These are phyloP conservation scores for Equus przewalskii DNA, from an alignment of 2,113 vertebrate genomes.

Conservation along the genomic window DNA sequence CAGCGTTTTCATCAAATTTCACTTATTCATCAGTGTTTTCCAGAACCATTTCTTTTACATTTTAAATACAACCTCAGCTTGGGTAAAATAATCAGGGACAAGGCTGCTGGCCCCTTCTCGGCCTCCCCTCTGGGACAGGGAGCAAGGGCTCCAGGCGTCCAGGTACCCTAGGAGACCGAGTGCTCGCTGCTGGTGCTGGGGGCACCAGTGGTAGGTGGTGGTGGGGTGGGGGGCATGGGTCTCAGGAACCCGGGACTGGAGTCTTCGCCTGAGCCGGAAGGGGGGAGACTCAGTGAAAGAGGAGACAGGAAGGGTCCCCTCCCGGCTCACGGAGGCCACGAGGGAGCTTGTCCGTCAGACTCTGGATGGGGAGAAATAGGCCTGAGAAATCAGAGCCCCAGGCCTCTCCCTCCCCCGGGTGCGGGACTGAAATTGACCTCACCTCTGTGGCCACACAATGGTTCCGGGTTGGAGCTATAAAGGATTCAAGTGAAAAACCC, in stretches of 20 bases:
- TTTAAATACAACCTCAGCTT: constrained; percentile 65
- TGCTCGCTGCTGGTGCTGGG: not conserved
- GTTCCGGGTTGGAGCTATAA: not conserved
- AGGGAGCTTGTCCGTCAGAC: not conserved
- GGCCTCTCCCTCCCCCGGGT: not conserved
- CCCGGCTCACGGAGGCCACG: not conserved
- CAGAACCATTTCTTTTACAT: constrained; percentile 39
- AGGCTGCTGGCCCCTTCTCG: not conserved
- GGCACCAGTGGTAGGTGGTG: not conserved
- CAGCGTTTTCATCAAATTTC: no score
- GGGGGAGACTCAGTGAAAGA: not conserved
- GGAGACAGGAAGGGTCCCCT: not conserved
- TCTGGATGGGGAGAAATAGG: not conserved
- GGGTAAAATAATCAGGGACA: not conserved
- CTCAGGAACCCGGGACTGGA: not conserved
- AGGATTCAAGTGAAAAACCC: not conserved
- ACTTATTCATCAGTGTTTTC: constrained; percentile 16
- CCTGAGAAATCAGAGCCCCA: not conserved
- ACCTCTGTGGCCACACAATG: not conserved
- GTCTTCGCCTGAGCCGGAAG: not conserved
- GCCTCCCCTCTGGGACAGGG: not conserved
- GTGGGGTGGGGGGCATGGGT: not conserved
- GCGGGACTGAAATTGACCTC: not conserved
- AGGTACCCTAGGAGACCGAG: not conserved
- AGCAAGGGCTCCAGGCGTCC: not conserved